These are phyloP conservation scores for Ceratothoa steindachneri DNA, from an alignment of 2,888 invertebrate species.

Conservation along the genomic window DNA sequence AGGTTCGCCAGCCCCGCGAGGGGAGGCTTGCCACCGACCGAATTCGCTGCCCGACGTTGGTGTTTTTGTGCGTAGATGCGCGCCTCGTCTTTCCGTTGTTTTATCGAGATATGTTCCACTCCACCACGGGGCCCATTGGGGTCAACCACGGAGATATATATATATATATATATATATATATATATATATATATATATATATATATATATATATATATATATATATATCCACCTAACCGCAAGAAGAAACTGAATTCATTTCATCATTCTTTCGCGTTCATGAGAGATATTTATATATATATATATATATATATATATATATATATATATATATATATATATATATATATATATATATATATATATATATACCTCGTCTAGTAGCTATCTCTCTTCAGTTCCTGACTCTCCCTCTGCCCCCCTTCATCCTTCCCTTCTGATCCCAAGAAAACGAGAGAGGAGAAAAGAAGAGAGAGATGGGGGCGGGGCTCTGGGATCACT, in stretches of 20 bases:
- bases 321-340: not conserved
- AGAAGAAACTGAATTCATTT: too few species aligned
- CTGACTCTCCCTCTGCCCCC: not conserved
- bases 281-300: not conserved
- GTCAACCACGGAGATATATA: too few species aligned
- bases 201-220: conserved; percentile 22
- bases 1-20: too few species aligned
- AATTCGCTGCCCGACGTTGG: too few species aligned
- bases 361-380: not conserved
- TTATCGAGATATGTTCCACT: too few species aligned
- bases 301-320: not conserved
- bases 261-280: too few species aligned
- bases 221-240: not conserved
- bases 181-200: conserved; percentile 19
- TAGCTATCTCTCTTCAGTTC: not conserved
- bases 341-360: not conserved
- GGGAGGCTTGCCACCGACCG: too few species aligned
- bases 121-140: too few species aligned
- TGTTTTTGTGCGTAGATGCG: too few species aligned
- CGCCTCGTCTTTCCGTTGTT: too few species aligned
- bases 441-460: not conserved
- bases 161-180: conserved; percentile 14
- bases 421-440: not conserved
- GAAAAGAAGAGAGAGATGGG: not conserved
- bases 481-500: not conserved